Evolutionary conservation across 1,140 invertebrate species (phyloP).

Genomic region (Psilanteris sp.): DNA sequence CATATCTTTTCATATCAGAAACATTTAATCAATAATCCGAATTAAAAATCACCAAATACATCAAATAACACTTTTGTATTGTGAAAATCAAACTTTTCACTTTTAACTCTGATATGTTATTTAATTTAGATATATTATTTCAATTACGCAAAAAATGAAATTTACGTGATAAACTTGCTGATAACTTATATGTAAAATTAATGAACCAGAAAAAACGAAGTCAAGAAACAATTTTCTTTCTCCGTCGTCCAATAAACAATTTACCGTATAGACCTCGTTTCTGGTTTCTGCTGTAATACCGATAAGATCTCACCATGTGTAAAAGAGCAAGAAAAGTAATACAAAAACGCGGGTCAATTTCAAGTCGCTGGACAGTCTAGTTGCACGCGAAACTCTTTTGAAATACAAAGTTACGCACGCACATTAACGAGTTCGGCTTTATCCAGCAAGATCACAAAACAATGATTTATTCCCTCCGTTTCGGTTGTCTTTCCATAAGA

Average conservation of each 20-base stretch:
- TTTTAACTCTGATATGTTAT: too few species aligned
- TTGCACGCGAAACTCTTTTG: conserved; percentile 43
- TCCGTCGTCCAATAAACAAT: conserved; percentile 35
- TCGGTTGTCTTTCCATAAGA: conserved; percentile 38
- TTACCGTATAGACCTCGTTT: conserved; percentile 47
- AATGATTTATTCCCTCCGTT: conserved; percentile 19
- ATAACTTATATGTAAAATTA: too few species aligned
- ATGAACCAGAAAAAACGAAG: too few species aligned
- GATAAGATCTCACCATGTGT: conserved; percentile 39
- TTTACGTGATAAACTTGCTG: too few species aligned
- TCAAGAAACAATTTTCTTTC: too few species aligned
- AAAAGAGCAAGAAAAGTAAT: conserved; percentile 46
- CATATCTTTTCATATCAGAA: too few species aligned
- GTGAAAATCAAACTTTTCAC: too few species aligned
- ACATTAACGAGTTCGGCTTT: conserved; percentile 44
- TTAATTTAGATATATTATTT: too few species aligned
- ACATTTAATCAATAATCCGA: too few species aligned
- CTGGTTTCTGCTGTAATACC: conserved; percentile 19
- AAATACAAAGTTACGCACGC: conserved; percentile 12
- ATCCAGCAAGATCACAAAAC: conserved; percentile 23
- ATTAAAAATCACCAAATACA: too few species aligned
- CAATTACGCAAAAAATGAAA: too few species aligned
- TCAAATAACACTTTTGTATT: too few species aligned
- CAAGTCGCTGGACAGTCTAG: conserved; percentile 34
- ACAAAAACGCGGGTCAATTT: conserved; percentile 38